Percentiles rank a stretch among this genome's conserved stretches.
Conservation (phyloP, 2,888 invertebrate genomes). For the Phyllotreta striolata region DNA sequence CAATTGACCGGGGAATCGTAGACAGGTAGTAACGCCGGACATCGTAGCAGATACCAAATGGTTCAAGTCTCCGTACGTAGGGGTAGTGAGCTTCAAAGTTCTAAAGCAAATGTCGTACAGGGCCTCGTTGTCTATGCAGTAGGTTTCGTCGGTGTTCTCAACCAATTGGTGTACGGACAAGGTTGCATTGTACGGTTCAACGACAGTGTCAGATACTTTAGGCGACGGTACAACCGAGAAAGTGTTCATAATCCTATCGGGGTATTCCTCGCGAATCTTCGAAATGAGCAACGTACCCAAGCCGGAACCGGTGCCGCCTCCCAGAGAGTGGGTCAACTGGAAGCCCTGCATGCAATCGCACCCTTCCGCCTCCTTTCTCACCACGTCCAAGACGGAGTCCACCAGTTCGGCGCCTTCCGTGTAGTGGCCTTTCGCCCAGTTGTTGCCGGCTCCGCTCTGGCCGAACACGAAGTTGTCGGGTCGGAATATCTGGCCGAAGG, state of each 20-base stretch:
- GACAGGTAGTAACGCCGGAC: conserved; percentile 90
- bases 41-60: conserved; percentile 84
- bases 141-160: conserved; percentile 90
- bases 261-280: conserved; percentile 97
- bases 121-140: conserved; percentile 92
- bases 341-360: conserved; percentile 94
- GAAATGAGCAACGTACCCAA: conserved; percentile 96
- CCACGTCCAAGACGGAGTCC: conserved; percentile 85
- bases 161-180: conserved; percentile 88
- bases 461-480: conserved; percentile 97
- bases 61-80: conserved; percentile 93
- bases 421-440: conserved; percentile 92
- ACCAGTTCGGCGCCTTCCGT: conserved; percentile 89
- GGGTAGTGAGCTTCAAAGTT: conserved; percentile 87
- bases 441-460: conserved; percentile 84
- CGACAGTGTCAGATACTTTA: conserved; percentile 90
- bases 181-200: conserved; percentile 93
- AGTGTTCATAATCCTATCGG: conserved; percentile 98
- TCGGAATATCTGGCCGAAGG: conserved; percentile 91
- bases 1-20: conserved; percentile 91
- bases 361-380: conserved; percentile 86
- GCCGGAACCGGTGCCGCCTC: conserved; percentile 96
- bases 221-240: conserved; percentile 91
- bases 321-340: conserved; percentile 93
- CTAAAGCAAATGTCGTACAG: conserved; percentile 92